Percentiles rank a stretch among this genome's conserved stretches.
These are phyloP conservation scores for Macrosteles quadrilineatus DNA, from an alignment of 1,140 invertebrate genomes.

Conservation along the genomic window DNA sequence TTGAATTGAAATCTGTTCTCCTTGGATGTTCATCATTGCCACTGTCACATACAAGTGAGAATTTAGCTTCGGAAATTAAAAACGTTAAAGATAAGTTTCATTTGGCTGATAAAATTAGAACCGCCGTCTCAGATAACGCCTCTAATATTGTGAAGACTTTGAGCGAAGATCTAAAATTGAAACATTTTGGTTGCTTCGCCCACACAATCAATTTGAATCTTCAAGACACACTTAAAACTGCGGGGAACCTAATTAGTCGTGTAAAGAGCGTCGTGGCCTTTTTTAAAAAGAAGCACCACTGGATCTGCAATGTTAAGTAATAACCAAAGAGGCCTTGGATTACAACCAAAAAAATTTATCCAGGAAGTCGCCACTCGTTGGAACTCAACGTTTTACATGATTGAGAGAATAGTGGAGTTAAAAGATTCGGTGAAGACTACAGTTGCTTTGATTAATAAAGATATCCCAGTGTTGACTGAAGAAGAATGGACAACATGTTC, in stretches of 20 bases:
- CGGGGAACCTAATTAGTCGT: not conserved
- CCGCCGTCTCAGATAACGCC: slow-evolving; percentile 41
- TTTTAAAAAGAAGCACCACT: not conserved
- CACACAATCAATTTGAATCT: slow-evolving; percentile 37
- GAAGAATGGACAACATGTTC: slow-evolving; percentile 43
- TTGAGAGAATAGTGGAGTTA: slow-evolving; percentile 45
- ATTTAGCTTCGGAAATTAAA: slow-evolving; percentile 30
- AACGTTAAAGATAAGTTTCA: slow-evolving; percentile 39
- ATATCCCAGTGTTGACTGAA: slow-evolving; percentile 46
- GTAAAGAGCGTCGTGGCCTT: not conserved
- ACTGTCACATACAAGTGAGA: slow-evolving; percentile 6
- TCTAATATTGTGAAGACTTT: slow-evolving; percentile 37
- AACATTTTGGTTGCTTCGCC: slow-evolving; percentile 40
- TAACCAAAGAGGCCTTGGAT: slow-evolving; percentile 9
- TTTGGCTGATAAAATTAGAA: slow-evolving; percentile 41
- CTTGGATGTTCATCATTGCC: slow-evolving; percentile 31
- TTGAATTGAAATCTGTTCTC: slow-evolving; percentile 25
- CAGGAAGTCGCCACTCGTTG: slow-evolving; percentile 46
- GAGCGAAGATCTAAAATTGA: slow-evolving; percentile 24
- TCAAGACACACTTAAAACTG: slow-evolving; percentile 21
- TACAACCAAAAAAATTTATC: slow-evolving; percentile 40
- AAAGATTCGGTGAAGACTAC: slow-evolving; percentile 43
- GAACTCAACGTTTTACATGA: slow-evolving; percentile 50
- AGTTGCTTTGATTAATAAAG: slow-evolving; percentile 44
- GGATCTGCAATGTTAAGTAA: not conserved